phyloP scores from a whole-genome alignment of 2,797 vertebrate species.

The Muraenolepis orangiensis region DNA sequence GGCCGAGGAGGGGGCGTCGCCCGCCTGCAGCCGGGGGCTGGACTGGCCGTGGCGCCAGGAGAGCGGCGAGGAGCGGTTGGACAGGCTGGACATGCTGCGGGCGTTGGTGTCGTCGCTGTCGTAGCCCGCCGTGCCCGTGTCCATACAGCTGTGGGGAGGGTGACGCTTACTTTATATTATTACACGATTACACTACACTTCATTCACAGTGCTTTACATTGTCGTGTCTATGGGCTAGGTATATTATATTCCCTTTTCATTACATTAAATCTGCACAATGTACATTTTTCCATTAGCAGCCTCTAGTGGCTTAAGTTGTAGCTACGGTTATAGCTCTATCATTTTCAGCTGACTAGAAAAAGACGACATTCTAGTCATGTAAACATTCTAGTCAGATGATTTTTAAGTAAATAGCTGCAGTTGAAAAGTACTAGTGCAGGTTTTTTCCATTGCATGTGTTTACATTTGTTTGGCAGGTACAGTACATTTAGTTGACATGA shows the following conservation, averaged over 20 bases:
- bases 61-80: conserved; percentile 94
- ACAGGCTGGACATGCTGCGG: conserved; percentile 92
- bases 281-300: too few species aligned
- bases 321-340: too few species aligned
- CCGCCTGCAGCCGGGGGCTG: conserved; percentile 92
- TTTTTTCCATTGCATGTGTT: background rate
- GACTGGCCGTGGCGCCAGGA: conserved; percentile 97
- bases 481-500: background rate
- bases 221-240: background rate
- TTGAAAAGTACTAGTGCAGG: background rate
- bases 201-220: background rate
- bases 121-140: conserved; percentile 84
- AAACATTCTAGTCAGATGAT: too few species aligned
- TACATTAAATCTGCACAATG: too few species aligned
- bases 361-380: too few species aligned
- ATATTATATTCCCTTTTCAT: background rate
- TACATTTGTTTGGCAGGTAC: background rate
- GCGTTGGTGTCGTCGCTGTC: conserved; percentile 96
- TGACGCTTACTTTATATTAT: background rate
- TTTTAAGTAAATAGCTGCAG: background rate
- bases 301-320: too few species aligned
- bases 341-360: too few species aligned
- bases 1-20: conserved; percentile 89
- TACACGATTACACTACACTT: background rate
- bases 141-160: conserved; percentile 80